These are phyloP conservation scores for Perizoma flavofasciatum DNA, from an alignment of 2,888 invertebrate genomes.

Conservation along the genomic window DNA sequence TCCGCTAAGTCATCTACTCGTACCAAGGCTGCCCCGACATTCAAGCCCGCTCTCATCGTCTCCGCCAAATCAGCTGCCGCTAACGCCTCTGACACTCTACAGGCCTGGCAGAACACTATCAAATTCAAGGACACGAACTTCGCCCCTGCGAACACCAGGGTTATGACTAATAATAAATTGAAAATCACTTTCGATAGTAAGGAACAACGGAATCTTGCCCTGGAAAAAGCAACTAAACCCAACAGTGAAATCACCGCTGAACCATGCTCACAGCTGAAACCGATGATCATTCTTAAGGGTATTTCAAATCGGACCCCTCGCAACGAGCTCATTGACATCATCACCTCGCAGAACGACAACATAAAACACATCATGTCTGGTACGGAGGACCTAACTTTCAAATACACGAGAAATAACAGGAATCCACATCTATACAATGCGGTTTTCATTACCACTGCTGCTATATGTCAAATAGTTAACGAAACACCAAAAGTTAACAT, in stretches of 20 bases:
- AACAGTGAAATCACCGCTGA: conserved; percentile 9
- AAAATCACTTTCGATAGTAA: conserved; percentile 13
- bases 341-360: background rate
- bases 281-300: conserved; percentile 28
- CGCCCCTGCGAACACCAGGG: background rate
- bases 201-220: conserved; percentile 8
- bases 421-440: conserved; percentile 21
- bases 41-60: too few relatives aligned
- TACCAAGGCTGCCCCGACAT: too few relatives aligned
- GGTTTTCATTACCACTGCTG: conserved; percentile 9
- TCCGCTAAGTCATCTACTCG: too few relatives aligned
- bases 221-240: background rate
- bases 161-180: conserved; percentile 15
- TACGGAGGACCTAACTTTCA: background rate
- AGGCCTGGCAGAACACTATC: background rate
- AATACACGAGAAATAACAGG: conserved; percentile 8
- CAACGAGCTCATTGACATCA: background rate
- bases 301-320: conserved; percentile 3
- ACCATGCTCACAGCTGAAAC: conserved; percentile 6
- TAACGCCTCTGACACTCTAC: too few relatives aligned
- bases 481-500: conserved; percentile 14
- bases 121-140: background rate
- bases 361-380: background rate
- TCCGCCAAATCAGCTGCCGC: too few relatives aligned
- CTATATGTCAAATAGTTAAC: conserved; percentile 8